These are phyloP conservation scores for Tetraneura akinire DNA, from an alignment of 1,140 invertebrate species.

Conservation along the genomic window DNA sequence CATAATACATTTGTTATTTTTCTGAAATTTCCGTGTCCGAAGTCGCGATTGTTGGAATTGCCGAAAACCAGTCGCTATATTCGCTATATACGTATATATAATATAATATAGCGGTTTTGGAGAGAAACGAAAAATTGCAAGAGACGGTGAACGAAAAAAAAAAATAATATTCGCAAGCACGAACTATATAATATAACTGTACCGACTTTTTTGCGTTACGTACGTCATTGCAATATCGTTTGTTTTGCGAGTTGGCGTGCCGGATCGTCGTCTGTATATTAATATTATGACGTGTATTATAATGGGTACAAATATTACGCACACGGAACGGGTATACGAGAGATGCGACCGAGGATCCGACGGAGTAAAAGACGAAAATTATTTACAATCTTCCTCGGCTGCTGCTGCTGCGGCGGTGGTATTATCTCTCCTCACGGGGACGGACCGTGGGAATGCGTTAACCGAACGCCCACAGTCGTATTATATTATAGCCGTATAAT, in stretches of 20 bases:
- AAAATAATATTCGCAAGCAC: conserved; percentile 4
- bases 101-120: background rate
- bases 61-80: background rate
- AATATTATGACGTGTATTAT: background rate
- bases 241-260: too few relatives aligned
- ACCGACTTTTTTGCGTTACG: too few relatives aligned
- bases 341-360: background rate
- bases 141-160: background rate
- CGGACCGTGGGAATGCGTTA: conserved; percentile 49
- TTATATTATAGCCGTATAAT: too few relatives aligned
- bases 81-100: too few relatives aligned
- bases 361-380: conserved; percentile 19
- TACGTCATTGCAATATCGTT: too few relatives aligned
- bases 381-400: conserved; percentile 11
- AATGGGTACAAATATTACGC: too few relatives aligned
- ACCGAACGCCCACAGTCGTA: conserved; percentile 42
- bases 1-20: background rate
- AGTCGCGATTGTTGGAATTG: too few relatives aligned
- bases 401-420: background rate
- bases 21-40: background rate
- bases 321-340: background rate
- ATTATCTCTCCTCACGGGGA: conserved; percentile 21
- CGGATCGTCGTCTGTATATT: background rate
- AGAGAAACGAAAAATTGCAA: background rate
- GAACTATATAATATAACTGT: background rate